phyloP scores from a whole-genome alignment of 1,140 invertebrate genomes.

The Bombus terrestris region DNA sequence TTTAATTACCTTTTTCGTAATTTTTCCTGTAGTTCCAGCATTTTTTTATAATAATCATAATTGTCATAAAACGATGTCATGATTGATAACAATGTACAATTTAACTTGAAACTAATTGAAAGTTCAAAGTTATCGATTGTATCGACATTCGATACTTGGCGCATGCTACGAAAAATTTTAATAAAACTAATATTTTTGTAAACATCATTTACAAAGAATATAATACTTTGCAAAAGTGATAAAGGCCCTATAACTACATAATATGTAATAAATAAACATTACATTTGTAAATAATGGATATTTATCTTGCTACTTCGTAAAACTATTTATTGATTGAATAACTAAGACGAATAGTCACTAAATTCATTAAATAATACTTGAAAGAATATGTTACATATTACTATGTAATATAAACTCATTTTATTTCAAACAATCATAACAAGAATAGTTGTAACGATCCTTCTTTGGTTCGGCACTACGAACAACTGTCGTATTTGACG shows the following conservation, averaged over 20 bases:
- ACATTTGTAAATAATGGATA: background rate
- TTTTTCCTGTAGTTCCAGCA: slow-evolving; percentile 78
- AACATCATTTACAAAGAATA: background rate
- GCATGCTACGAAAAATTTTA: slow-evolving; percentile 9
- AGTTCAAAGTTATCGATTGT: slow-evolving; percentile 36
- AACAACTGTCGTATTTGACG: slow-evolving; percentile 70
- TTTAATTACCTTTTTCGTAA: slow-evolving; percentile 75
- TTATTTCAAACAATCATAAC: background rate
- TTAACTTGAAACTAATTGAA: slow-evolving; percentile 14
- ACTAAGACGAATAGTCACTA: background rate
- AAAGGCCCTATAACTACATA: background rate
- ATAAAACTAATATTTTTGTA: background rate
- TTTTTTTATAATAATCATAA: slow-evolving; percentile 75
- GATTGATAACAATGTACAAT: background rate
- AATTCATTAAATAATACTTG: background rate
- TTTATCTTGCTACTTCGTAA: background rate
- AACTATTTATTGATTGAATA: background rate
- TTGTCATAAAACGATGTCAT: slow-evolving; percentile 72
- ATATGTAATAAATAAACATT: background rate
- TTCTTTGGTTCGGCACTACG: slow-evolving; percentile 54
- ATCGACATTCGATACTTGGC: slow-evolving; percentile 48
- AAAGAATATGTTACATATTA: background rate
- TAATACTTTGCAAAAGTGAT: background rate
- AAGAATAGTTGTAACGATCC: slow-evolving; percentile 43
- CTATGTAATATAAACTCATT: background rate